A percentile compares a stretch with the other conserved stretches of the same genome.
Evolutionary conservation across 2,888 invertebrate genomes (phyloP).

Genomic region (Glyphotaelius pellucidus): DNA sequence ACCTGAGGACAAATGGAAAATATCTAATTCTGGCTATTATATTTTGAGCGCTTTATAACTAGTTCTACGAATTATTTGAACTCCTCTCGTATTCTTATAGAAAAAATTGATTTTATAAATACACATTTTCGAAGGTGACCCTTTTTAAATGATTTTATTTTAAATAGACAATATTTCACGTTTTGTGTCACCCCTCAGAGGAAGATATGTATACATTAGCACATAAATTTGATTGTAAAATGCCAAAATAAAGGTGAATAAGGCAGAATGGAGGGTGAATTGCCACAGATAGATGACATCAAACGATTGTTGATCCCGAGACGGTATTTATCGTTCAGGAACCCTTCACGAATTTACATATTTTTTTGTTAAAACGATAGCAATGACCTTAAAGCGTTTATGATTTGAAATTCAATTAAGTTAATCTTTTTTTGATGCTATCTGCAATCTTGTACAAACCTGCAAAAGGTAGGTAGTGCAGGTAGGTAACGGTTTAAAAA

Average conservation of each 20-base stretch:
- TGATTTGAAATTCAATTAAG: constrained; percentile 25
- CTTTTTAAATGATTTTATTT: neutral
- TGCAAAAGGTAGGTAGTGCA: neutral
- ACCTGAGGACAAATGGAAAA: no score
- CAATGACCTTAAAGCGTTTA: constrained; percentile 5
- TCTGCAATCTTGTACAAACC: neutral
- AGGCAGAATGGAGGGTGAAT: constrained; percentile 10
- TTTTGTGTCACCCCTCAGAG: neutral
- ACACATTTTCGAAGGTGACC: neutral
- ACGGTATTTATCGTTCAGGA: constrained; percentile 36
- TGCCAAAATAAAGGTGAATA: neutral
- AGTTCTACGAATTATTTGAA: no score
- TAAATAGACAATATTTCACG: neutral
- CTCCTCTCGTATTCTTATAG: no score
- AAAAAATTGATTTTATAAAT: neutral
- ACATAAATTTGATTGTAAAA: neutral
- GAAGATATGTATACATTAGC: neutral
- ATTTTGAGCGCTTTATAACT: no score
- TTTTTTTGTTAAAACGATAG: constrained; percentile 4
- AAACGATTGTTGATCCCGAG: constrained; percentile 26
- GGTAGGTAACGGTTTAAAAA: neutral
- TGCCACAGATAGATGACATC: constrained; percentile 25
- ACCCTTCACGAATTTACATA: constrained; percentile 25
- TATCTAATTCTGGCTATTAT: no score
- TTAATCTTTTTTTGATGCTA: neutral